Base-by-base conservation (phyloP, 2,888 invertebrate genomes). In the Meghimatium bilineatum region DNA sequence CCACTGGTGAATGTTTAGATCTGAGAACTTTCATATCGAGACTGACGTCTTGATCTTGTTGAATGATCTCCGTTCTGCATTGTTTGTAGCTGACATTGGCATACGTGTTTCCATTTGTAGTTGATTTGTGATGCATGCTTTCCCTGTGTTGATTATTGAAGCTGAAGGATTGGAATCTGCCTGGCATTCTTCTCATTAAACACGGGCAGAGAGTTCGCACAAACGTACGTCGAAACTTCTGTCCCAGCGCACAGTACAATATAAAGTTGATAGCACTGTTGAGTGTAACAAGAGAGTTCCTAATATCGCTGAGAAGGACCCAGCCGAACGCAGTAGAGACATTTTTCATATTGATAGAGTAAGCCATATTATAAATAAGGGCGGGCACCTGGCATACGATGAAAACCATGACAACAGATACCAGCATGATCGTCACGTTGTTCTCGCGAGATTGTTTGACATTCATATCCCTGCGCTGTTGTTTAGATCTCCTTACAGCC, bases 191-290 rank as follows among this genome's bases (percentile, higher is more conserved):
- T 32, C 79, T 44, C 26, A 81, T 77, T 17, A 91, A 85, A 36
- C 89, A 88, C 26, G 88, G 88, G 85, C 90, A 93, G 85, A 93
- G 92, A 29, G 92, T 92, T 52, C 91, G 88, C 69, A 92, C 89
- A 87, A 93, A 93, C 14, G 92, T 91, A 1, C 91, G 88, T 6
- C 93, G 97, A 94, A 99, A 99, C 93, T 99, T 98, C 93, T 98
- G 97, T 1, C 99, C 99, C 93, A 99, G 98, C 88, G 98, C 98
- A 88, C 98, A 98, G 94, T 99, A 99, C 90, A 99, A 98, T 88
- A 99, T 96, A 94, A 99, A 99, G 94, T 99, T 99, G 87, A 98
- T 97, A 92, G 98, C 98, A 92, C 98, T 98, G 95, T 99, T 99
- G 93, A 99, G 96, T 87, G 98, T 98, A 83, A 99, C 98, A 87